Conservation (phyloP, 2,888 invertebrate species). For the Dinocampus coccinellae region DNA sequence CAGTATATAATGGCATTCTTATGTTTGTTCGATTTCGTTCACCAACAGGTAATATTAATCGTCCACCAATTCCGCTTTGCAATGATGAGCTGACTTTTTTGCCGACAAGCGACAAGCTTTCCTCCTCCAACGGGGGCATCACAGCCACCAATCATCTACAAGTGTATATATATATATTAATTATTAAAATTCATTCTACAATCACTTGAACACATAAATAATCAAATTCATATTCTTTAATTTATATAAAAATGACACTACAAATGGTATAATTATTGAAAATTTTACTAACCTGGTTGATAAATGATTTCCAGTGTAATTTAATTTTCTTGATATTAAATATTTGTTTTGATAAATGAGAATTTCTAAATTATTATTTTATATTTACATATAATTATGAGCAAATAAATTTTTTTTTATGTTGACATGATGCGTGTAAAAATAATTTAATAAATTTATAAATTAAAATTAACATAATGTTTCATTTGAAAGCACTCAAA, state of each 20-base stretch:
- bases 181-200: not conserved
- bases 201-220: not conserved
- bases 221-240: not conserved
- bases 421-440: not conserved
- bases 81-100: constrained; percentile 52
- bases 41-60: constrained; percentile 44
- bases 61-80: constrained; percentile 43
- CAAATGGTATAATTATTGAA: not conserved
- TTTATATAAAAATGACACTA: not conserved
- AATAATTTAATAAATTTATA: not conserved
- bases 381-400: not conserved
- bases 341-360: not conserved
- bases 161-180: constrained; percentile 26
- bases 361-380: not conserved
- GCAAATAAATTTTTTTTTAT: not conserved
- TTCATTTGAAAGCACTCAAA: too few relatives aligned
- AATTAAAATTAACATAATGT: not conserved
- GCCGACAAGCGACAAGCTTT: constrained; percentile 71
- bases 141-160: constrained; percentile 65
- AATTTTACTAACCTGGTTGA: constrained; percentile 25
- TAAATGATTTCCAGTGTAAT: not conserved
- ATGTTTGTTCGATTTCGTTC: constrained; percentile 47
- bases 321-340: not conserved
- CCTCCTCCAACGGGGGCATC: constrained; percentile 75
- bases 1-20: constrained; percentile 68